These are phyloP conservation scores for Phymorhynchus buccinoides DNA, from an alignment of 1,140 invertebrate genomes.

Conservation along the genomic window DNA sequence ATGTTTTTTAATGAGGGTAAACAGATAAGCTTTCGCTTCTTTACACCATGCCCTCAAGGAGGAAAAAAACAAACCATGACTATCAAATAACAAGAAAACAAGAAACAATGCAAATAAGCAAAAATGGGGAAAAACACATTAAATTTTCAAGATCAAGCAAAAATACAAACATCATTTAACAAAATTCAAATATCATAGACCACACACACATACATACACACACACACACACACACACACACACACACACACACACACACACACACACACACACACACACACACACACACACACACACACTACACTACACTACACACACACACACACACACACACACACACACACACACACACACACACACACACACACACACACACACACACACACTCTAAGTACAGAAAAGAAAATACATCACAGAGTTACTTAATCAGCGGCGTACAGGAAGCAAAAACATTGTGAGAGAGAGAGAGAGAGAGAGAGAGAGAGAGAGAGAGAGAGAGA, in stretches of 20 bases:
- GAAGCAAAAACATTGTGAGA: too few relatives aligned
- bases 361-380: not conserved
- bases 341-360: not conserved
- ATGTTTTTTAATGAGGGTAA: too few relatives aligned
- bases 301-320: not conserved
- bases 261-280: constrained; percentile 42
- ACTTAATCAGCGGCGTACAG: too few relatives aligned
- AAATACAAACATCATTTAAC: constrained; percentile 4
- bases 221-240: constrained; percentile 39
- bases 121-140: constrained; percentile 9
- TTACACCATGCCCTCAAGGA: too few relatives aligned
- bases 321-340: too few relatives aligned
- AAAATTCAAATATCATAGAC: too few relatives aligned
- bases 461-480: too few relatives aligned
- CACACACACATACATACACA: not conserved
- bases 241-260: constrained; percentile 42
- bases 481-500: too few relatives aligned
- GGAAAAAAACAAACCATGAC: not conserved
- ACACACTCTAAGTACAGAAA: too few relatives aligned
- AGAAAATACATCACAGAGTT: not conserved
- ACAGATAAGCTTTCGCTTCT: too few relatives aligned
- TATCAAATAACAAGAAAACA: too few relatives aligned
- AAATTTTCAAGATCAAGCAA: not conserved
- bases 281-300: constrained; percentile 34
- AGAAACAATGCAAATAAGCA: too few relatives aligned